Percentiles rank a stretch among this genome's conserved stretches.
These are phyloP conservation scores for Morinoia aosen DNA, from an alignment of 2,888 invertebrate species.

Conservation along the genomic window DNA sequence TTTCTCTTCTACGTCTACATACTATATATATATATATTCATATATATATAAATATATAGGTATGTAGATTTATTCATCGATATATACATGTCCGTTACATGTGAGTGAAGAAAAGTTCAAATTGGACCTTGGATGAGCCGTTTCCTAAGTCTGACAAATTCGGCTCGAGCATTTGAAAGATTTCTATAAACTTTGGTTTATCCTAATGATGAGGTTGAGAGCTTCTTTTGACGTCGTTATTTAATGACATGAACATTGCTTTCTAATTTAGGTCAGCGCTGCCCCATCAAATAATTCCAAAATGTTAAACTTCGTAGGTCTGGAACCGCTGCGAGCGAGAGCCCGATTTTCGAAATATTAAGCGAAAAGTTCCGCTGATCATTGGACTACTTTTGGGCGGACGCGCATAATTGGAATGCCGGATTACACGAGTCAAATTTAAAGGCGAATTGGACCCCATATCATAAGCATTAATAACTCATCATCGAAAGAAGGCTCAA, in stretches of 20 bases:
- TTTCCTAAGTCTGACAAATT: background rate
- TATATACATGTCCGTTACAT: too few relatives aligned
- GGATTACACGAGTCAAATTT: background rate
- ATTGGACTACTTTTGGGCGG: background rate
- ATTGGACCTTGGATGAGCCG: background rate
- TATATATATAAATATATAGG: too few relatives aligned
- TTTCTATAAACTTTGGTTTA: background rate
- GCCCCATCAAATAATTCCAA: background rate
- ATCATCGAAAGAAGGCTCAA: background rate
- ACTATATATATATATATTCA: too few relatives aligned
- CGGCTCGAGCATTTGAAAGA: background rate
- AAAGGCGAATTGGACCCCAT: background rate
- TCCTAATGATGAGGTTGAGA: background rate
- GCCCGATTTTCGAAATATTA: background rate
- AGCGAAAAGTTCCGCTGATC: background rate
- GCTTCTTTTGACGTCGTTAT: background rate
- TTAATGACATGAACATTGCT: background rate
- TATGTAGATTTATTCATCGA: too few relatives aligned
- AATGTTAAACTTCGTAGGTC: background rate
- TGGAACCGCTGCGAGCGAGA: background rate
- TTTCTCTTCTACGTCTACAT: too few relatives aligned
- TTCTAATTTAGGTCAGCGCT: background rate
- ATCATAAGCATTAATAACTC: background rate
- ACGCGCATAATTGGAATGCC: conserved; percentile 19
- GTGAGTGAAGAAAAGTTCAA: too few relatives aligned